Evolutionary conservation across 2,888 invertebrate species (phyloP).

Genomic region (Netelia virgata): DNA sequence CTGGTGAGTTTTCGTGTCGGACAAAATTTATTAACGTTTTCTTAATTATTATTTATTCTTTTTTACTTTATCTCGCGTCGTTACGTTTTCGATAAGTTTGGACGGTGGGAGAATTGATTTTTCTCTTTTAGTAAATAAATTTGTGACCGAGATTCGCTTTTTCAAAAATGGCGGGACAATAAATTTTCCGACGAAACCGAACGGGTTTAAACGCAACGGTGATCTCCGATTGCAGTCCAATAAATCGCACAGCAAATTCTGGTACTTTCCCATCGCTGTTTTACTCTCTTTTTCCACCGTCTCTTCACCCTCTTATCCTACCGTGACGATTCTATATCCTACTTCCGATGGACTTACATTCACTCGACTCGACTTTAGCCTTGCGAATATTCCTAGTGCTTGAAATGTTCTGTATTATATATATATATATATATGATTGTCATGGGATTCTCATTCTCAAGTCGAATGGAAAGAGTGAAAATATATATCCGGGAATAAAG

Average conservation of each 20-base stretch:
- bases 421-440: background rate
- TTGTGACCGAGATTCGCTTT: background rate
- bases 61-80: background rate
- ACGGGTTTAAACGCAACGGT: background rate
- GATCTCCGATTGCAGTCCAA: background rate
- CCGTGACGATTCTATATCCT: slow-evolving; percentile 27
- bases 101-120: too few relatives aligned
- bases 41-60: background rate
- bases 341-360: slow-evolving; percentile 17
- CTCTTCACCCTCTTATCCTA: slow-evolving; percentile 11
- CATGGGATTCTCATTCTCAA: slow-evolving; percentile 20
- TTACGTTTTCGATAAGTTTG: background rate
- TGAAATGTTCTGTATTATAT: background rate
- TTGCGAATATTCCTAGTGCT: background rate
- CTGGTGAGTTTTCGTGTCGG: slow-evolving; percentile 83
- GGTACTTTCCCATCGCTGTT: background rate
- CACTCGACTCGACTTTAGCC: slow-evolving; percentile 22
- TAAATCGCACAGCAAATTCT: background rate
- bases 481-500: slow-evolving; percentile 5
- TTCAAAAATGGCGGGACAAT: background rate
- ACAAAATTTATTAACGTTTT: background rate
- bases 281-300: background rate
- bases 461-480: slow-evolving; percentile 27
- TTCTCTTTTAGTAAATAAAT: background rate
- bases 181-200: background rate